Percentiles rank a stretch among this genome's conserved stretches.
Evolutionary conservation across 2,888 invertebrate genomes (phyloP).

Genomic region (Eurytoma californica): DNA sequence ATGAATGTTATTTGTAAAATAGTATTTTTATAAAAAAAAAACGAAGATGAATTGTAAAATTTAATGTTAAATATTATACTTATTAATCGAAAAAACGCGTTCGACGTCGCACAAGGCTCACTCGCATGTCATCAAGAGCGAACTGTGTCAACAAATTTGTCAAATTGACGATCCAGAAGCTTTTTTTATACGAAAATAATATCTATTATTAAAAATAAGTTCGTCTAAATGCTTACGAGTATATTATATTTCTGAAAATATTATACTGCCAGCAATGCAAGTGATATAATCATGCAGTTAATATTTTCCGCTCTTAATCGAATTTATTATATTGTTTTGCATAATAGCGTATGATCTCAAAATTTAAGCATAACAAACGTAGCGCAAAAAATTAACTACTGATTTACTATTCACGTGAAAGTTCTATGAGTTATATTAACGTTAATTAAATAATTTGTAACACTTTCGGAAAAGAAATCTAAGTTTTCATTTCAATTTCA

Average conservation of each 20-base stretch:
- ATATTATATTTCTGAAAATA: slow-evolving; percentile 39
- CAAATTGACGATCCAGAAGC: slow-evolving; percentile 31
- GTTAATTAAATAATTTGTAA: slow-evolving; percentile 20
- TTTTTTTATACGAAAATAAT: slow-evolving; percentile 45
- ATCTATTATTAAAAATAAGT: slow-evolving; percentile 56
- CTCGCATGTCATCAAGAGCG: slow-evolving; percentile 35
- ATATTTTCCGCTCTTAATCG: slow-evolving; percentile 27
- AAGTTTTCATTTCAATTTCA: slow-evolving; percentile 38
- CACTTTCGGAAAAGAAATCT: slow-evolving; percentile 29
- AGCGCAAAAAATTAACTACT: slow-evolving; percentile 25
- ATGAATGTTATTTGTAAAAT: slow-evolving; percentile 64
- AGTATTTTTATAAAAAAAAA: slow-evolving; percentile 69
- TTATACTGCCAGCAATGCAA: slow-evolving; percentile 61
- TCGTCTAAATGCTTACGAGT: slow-evolving; percentile 58
- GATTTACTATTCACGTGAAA: slow-evolving; percentile 22
- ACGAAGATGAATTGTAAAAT: slow-evolving; percentile 59
- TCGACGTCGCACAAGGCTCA: slow-evolving; percentile 37
- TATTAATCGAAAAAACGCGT: slow-evolving; percentile 43
- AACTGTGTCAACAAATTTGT: slow-evolving; percentile 41
- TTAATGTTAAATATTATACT: slow-evolving; percentile 55
- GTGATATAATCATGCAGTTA: slow-evolving; percentile 42
- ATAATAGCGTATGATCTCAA: slow-evolving; percentile 37
- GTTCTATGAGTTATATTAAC: slow-evolving; percentile 31
- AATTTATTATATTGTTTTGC: slow-evolving; percentile 25
- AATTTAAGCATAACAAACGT: slow-evolving; percentile 37